phyloP scores from a whole-genome alignment of 2,888 invertebrate genomes.

The Acanthosoma haemorrhoidale region DNA sequence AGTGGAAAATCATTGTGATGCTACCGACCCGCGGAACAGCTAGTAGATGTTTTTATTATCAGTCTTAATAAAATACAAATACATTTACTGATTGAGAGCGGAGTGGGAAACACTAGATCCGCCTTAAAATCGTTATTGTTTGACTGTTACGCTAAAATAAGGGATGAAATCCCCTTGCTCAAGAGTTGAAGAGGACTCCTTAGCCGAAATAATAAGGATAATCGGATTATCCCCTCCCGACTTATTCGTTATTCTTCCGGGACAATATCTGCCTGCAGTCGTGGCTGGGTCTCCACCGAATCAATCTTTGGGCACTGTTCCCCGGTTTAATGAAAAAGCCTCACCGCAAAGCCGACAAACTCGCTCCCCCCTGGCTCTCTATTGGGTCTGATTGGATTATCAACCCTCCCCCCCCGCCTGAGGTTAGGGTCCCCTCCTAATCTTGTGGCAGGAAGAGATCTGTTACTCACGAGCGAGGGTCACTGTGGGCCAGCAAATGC shows the following conservation, averaged over 20 bases:
- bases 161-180: too few relatives aligned
- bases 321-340: constrained; percentile 15
- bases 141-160: too few relatives aligned
- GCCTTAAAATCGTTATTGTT: too few relatives aligned
- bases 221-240: not conserved
- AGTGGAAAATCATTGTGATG: too few relatives aligned
- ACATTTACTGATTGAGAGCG: too few relatives aligned
- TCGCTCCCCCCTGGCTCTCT: not conserved
- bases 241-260: not conserved
- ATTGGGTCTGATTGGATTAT: constrained; percentile 21
- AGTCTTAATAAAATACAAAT: too few relatives aligned
- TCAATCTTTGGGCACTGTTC: constrained; percentile 3
- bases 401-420: not conserved
- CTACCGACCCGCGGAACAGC: too few relatives aligned
- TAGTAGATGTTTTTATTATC: too few relatives aligned
- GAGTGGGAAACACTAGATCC: too few relatives aligned
- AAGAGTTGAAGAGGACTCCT: too few relatives aligned
- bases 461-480: constrained; percentile 6
- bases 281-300: not conserved
- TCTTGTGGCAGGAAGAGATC: not conserved
- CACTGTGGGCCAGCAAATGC: too few relatives aligned
- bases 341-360: constrained; percentile 8
- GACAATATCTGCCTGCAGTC: not conserved
- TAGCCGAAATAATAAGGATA: not conserved
- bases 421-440: not conserved